Base-by-base conservation (phyloP, 1,140 invertebrate species). In the Solen grandis region DNA sequence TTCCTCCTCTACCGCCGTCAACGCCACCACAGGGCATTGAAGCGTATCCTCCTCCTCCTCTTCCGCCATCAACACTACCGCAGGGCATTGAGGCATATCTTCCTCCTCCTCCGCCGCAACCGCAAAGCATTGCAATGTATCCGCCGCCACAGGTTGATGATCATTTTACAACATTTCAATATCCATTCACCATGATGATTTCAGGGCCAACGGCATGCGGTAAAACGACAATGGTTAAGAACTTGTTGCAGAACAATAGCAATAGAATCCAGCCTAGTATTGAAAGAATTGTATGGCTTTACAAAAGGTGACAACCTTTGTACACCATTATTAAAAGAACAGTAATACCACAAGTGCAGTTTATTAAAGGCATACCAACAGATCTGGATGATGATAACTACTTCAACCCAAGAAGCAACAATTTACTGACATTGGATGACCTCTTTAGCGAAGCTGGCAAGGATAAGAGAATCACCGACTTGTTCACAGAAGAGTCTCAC, bases 401-500 rank as follows among this genome's bases (percentile, higher is more conserved):
- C 22, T 66, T 36, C 41, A 27, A 36, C n/a, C 2, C 63, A 10
- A 55, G 35, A 14, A 59, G 55, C 27, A 73, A 73, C 69, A 73
- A 73, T 36, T 73, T 59, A 73, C 10, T 73, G 10, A 31, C 52
- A 14, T n/a, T 59, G 25, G 66, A 69, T 73, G 29, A 73, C 36
- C 5, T 73, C 13, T 59, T 46, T 25, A 52, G 5, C 22, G 46
- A 52, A n/a, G 4, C 8, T 54, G 66, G 66, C 31, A 33, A 25
- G 46, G 36, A 41, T 33, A 66, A 66, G 46, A 16, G 33, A 3
- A 66, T 66, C n/a, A 66, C 33, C 2, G 31, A 70, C 13, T 31
- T 52, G 66, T 52, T 70, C 29, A 70, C 41, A 14, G 66, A 55
- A 16, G 5, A 25, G 5, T 70, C 46, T 25, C 46, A 16, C n/a